phyloP scores from a whole-genome alignment of 2,797 vertebrate species.

The Kryptolebias ocellatus region DNA sequence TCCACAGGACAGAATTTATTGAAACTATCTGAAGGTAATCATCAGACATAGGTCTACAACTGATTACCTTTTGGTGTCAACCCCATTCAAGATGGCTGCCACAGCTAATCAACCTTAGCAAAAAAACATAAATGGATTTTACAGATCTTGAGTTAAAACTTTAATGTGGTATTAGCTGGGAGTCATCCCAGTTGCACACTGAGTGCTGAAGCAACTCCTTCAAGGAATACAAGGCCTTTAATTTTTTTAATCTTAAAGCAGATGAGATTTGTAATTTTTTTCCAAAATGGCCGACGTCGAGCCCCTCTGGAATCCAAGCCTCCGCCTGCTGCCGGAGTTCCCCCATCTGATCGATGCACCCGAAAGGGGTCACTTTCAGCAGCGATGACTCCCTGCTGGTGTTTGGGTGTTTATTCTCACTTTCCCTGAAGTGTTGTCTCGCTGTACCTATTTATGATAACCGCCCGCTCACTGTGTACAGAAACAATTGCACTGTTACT shows the following conservation, averaged over 20 bases:
- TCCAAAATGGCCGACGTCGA: conserved; percentile 16
- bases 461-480: conserved; percentile 62
- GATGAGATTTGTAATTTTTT: conserved; percentile 11
- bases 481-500: conserved; percentile 67
- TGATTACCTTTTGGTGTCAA: no score
- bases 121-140: no score
- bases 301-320: conserved; percentile 36
- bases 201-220: no score
- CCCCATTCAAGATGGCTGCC: no score
- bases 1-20: no score
- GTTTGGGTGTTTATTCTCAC: conserved; percentile 69
- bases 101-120: no score
- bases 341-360: conserved; percentile 44
- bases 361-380: conserved; percentile 59
- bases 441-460: conserved; percentile 74
- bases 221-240: background rate
- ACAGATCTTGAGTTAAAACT: no score
- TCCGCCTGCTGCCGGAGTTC: conserved; percentile 39
- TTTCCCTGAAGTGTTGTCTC: conserved; percentile 74
- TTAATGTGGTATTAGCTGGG: no score
- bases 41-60: no score
- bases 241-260: background rate
- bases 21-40: no score
- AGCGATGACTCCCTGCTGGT: conserved; percentile 37
- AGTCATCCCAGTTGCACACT: no score